A percentile compares a stretch with the other conserved stretches of the same genome.
Evolutionary conservation across 2,888 invertebrate genomes (phyloP).

Genomic region (Leucoma salicis): DNA sequence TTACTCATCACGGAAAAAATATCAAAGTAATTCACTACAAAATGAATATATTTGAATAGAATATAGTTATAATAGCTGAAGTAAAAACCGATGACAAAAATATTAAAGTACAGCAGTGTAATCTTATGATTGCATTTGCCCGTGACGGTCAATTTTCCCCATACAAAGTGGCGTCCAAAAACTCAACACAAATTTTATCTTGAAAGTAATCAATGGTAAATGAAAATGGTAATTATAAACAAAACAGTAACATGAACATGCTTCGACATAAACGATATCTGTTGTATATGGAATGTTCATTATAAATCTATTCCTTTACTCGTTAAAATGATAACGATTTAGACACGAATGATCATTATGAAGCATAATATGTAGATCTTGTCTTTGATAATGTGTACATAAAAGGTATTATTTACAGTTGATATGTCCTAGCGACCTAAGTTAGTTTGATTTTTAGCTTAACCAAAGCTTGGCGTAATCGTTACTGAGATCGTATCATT

Average conservation of each 20-base stretch:
- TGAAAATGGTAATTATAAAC: slow-evolving; percentile 32
- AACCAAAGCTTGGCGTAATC: slow-evolving; percentile 14
- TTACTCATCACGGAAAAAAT: too few relatives aligned
- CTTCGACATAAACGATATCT: slow-evolving; percentile 28
- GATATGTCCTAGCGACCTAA: too few relatives aligned
- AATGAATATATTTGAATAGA: too few relatives aligned
- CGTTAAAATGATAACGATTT: slow-evolving; percentile 10
- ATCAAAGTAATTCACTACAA: too few relatives aligned
- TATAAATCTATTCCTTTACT: slow-evolving; percentile 8
- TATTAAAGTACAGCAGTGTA: slow-evolving; percentile 5
- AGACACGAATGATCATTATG: slow-evolving; percentile 4
- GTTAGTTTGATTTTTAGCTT: background rate
- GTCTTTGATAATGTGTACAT: too few relatives aligned
- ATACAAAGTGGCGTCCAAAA: slow-evolving; percentile 21
- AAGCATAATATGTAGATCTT: background rate
- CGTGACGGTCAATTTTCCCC: background rate
- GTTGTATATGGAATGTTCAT: slow-evolving; percentile 17
- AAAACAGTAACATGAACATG: slow-evolving; percentile 44
- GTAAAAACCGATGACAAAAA: too few relatives aligned
- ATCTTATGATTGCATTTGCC: too few relatives aligned
- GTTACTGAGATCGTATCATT: slow-evolving; percentile 3
- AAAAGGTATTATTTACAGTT: too few relatives aligned
- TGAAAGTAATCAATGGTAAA: slow-evolving; percentile 24
- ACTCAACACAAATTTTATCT: slow-evolving; percentile 14
- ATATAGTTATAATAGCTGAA: too few relatives aligned